Evolutionary conservation across 2,888 invertebrate genomes (phyloP).

Genomic region (Epirrhoe alternata): DNA sequence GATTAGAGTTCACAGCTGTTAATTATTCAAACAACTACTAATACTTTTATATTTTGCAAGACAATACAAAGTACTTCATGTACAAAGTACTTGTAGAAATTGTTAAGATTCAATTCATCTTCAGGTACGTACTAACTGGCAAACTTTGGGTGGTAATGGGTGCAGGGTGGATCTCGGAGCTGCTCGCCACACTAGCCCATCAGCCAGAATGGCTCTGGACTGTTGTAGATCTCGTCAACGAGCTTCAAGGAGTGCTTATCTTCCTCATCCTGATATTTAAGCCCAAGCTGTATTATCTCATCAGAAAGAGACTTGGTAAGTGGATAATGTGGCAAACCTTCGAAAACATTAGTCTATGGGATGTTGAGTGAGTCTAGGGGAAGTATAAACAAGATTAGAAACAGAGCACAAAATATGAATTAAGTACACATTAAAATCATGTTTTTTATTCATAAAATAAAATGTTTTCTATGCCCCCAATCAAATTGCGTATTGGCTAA

Average conservation of each 20-base stretch:
- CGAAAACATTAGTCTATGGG: background rate
- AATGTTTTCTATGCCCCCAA: too few species aligned
- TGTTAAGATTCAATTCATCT: constrained; percentile 1
- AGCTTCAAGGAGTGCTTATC: constrained; percentile 89
- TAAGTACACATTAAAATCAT: too few species aligned
- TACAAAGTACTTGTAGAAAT: background rate
- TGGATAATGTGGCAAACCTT: background rate
- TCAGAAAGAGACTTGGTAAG: constrained; percentile 85
- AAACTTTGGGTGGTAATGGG: constrained; percentile 93
- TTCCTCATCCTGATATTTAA: constrained; percentile 90
- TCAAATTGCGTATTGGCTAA: background rate
- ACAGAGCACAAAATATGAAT: too few species aligned
- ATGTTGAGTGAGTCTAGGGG: background rate
- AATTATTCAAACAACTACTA: too few species aligned
- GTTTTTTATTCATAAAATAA: too few species aligned
- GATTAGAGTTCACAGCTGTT: too few species aligned
- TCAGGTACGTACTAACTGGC: constrained; percentile 88
- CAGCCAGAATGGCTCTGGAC: constrained; percentile 81
- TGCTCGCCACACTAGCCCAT: constrained; percentile 84
- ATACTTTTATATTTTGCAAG: too few species aligned
- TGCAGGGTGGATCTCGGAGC: constrained; percentile 89
- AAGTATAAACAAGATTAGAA: background rate
- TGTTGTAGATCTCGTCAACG: constrained; percentile 87
- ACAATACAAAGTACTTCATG: too few species aligned
- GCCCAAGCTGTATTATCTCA: constrained; percentile 86